Conservation (phyloP, 2,888 invertebrate genomes). For the Pseudococcus jackbeardsleyi region DNA sequence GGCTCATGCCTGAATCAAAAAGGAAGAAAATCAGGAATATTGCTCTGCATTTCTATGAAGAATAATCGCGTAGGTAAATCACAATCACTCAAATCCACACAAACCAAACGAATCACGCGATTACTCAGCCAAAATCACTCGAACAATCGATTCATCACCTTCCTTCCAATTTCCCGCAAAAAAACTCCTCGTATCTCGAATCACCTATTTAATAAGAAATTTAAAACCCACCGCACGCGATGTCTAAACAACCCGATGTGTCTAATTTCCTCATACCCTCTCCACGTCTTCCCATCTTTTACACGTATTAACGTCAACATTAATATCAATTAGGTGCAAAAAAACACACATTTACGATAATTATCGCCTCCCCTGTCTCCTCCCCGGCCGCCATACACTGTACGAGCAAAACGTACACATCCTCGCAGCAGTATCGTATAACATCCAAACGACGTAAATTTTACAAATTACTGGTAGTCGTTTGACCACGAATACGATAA, state of each 20-base stretch:
- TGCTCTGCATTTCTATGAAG: no score
- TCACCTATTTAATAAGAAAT: neutral
- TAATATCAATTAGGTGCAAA: constrained; percentile 31
- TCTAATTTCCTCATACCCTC: neutral
- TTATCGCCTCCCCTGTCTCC: neutral
- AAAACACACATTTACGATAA: constrained; percentile 20
- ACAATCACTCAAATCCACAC: no score
- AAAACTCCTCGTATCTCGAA: neutral
- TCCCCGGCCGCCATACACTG: neutral
- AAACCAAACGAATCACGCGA: no score
- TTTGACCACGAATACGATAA: constrained; percentile 25
- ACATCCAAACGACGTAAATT: constrained; percentile 10
- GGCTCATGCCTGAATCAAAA: no score
- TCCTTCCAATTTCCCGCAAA: neutral
- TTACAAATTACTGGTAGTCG: constrained; percentile 39
- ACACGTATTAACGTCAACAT: constrained; percentile 13
- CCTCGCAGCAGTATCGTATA: neutral
- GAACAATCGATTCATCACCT: no score
- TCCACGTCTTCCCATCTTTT: neutral
- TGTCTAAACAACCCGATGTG: neutral
- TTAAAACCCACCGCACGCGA: constrained; percentile 5
- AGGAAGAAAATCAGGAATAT: no score
- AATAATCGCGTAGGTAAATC: no score
- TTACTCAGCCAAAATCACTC: no score
- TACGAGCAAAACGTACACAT: neutral